Base-by-base conservation (phyloP, 2,797 vertebrate species). In the Toxotes lorentzi region DNA sequence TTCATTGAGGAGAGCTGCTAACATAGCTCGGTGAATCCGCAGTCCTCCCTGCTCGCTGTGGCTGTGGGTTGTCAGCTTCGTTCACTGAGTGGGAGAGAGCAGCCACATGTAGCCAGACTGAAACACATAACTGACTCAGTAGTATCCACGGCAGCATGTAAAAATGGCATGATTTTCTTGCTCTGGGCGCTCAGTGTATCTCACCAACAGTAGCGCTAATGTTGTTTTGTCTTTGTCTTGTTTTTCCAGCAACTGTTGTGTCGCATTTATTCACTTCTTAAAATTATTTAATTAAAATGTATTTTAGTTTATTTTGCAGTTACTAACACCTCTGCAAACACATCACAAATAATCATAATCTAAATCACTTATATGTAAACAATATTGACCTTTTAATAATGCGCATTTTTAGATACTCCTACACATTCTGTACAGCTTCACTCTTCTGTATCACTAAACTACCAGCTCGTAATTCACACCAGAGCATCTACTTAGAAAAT, bases 51-150 rank as follows among this genome's bases (percentile, higher is more conserved):
- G 45, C 57, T 77, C 16, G 2, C n/a, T 41, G 68, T 43, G 56
- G 63, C 59, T 64, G 69, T 50, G 40, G 60, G 65, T 53, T 73
- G 74, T 83, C 62, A 80, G 72, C 47, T 73, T 71, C 2, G 11
- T 66, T 70, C 57, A 59, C 50, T 67, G 70, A 82, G 66, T 54
- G 59, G 77, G 62, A 73, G 68, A 63, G 56, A 78, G 19, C 62
- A 45, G 58, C 72, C 47, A 12, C 48, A 30, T 73, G 62, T 63
- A 76, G 70, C 59, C 69, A 60, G 24, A 70, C 57, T 32, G 34
- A 23, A 50, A 79, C 56, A 67, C 16, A 14, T 50, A 48, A n/a
- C 41, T 62, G 73, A 56, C 59, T 70, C 59, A n/a, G 35, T 7
- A 10, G 34, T 16, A 24, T 65, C 63, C 34, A 41, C 24, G 1